These are phyloP conservation scores for Epinephelus malabaricus DNA, from an alignment of 2,797 vertebrate genomes.

Conservation along the genomic window DNA sequence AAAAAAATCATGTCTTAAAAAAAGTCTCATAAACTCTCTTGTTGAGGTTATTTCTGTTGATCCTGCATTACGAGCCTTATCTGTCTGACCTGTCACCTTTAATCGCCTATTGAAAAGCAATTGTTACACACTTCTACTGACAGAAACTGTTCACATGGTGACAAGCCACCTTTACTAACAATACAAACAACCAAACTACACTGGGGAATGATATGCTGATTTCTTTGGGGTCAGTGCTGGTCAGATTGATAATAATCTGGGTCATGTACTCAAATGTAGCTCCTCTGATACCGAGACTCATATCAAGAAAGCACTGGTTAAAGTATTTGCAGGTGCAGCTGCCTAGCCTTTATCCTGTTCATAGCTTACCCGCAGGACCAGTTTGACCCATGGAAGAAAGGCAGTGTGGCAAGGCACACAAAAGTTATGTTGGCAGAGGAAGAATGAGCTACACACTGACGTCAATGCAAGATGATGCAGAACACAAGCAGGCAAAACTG, in stretches of 20 bases:
- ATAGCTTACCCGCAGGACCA: not conserved
- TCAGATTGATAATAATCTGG: not conserved
- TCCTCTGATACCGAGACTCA: not conserved
- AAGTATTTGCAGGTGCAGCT: not conserved
- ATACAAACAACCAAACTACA: not conserved
- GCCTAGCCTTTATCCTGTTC: not conserved
- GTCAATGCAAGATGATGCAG: too few species aligned
- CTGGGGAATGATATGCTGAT: too few species aligned
- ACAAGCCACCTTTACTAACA: not conserved
- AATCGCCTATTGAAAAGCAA: not conserved
- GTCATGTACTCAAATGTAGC: too few species aligned
- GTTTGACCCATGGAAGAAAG: not conserved
- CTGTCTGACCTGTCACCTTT: not conserved
- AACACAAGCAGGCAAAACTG: too few species aligned
- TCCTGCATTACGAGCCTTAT: too few species aligned
- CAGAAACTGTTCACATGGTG: too few species aligned
- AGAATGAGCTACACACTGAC: too few species aligned
- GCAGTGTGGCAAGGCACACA: not conserved
- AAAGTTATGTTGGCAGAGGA: not conserved
- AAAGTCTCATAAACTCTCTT: not conserved
- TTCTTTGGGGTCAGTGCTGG: too few species aligned
- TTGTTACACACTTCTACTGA: too few species aligned
- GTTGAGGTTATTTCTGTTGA: not conserved
- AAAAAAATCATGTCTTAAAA: not conserved
- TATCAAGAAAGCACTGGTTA: too few species aligned